Conservation (phyloP, 1,140 invertebrate genomes). For the Lucilia sericata region DNA sequence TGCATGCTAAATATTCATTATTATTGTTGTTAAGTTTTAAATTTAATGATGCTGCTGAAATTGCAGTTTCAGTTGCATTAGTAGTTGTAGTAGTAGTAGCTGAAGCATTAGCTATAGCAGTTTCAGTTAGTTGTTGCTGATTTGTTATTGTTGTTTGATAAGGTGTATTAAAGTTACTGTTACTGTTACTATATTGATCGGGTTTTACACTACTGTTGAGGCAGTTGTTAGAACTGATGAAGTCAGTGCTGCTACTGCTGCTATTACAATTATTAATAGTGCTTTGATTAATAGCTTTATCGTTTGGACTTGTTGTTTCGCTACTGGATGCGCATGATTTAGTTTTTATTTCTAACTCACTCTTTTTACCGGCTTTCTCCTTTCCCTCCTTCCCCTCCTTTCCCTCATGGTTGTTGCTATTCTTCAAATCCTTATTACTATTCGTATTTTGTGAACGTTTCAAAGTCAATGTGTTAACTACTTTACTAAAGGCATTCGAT, state of each 20-base stretch:
- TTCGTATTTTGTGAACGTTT: slow-evolving; percentile 8
- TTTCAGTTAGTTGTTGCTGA: slow-evolving; percentile 31
- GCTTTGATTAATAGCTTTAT: slow-evolving; percentile 35
- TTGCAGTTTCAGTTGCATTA: neutral
- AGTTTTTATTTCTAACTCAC: slow-evolving; percentile 4
- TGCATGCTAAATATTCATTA: slow-evolving; percentile 43
- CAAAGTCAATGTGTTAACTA: neutral
- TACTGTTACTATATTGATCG: neutral
- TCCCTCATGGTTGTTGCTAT: neutral
- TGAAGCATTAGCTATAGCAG: no score
- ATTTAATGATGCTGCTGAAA: slow-evolving; percentile 20
- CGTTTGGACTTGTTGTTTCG: neutral
- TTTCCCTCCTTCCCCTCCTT: neutral
- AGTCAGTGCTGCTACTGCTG: neutral
- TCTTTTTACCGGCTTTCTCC: neutral
- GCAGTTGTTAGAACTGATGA: neutral
- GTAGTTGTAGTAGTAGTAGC: neutral
- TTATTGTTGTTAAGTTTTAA: neutral
- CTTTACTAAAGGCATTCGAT: neutral
- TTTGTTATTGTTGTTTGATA: slow-evolving; percentile 17
- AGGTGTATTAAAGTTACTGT: slow-evolving; percentile 3
- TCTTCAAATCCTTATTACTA: neutral
- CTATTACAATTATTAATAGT: neutral
- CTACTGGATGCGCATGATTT: neutral
- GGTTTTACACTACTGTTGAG: no score